phyloP scores from a whole-genome alignment of 2,797 vertebrate species.

The Aplochiton taeniatus region DNA sequence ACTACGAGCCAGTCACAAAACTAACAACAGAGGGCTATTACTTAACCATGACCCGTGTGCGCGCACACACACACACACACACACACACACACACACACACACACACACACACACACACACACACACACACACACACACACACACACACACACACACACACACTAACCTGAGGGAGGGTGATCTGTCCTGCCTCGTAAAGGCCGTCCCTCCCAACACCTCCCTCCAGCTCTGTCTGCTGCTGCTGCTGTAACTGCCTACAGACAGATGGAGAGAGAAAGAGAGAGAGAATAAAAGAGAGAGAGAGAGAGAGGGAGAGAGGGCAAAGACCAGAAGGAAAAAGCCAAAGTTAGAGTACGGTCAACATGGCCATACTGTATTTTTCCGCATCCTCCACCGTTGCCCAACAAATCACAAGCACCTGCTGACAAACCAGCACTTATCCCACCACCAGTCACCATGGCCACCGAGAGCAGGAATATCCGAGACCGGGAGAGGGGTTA shows the following conservation, averaged over 20 bases:
- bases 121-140: not conserved
- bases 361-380: slow-evolving; percentile 25
- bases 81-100: not conserved
- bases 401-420: slow-evolving; percentile 53
- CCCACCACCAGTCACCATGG: slow-evolving; percentile 68
- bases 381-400: slow-evolving; percentile 27
- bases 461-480: slow-evolving; percentile 31
- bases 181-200: slow-evolving; percentile 71
- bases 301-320: not conserved
- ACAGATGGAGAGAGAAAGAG: not conserved
- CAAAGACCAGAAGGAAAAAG: not conserved
- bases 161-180: slow-evolving; percentile 71
- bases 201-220: slow-evolving; percentile 82
- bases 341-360: slow-evolving; percentile 1
- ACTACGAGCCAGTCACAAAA: not conserved
- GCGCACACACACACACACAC: not conserved
- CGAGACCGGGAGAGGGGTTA: not conserved
- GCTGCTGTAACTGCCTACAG: slow-evolving; percentile 84
- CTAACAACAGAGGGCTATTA: not conserved
- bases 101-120: not conserved
- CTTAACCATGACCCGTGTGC: not conserved
- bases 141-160: not conserved
- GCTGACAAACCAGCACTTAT: slow-evolving; percentile 44
- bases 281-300: slow-evolving; percentile 34
- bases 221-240: slow-evolving; percentile 85